Conservation (phyloP, 2,888 invertebrate species). For the Lordiphosa fenestrarum region DNA sequence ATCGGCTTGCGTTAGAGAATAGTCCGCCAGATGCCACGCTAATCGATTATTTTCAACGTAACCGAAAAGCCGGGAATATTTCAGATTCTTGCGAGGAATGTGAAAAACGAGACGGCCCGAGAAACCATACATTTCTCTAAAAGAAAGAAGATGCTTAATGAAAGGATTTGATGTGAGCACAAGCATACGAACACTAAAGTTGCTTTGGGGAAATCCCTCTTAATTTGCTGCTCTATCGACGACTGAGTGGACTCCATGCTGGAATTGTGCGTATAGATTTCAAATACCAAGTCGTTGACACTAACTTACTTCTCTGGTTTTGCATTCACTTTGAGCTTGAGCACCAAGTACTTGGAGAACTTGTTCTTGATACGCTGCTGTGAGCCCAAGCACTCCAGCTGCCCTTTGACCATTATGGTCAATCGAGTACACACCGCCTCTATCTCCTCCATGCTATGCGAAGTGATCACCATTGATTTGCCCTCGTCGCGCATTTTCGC, state of each 20-base stretch:
- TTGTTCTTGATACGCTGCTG: slow-evolving; percentile 87
- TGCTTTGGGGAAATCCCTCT: background rate
- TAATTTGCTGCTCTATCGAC: slow-evolving; percentile 4
- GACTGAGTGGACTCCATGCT: background rate
- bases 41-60: slow-evolving; percentile 5
- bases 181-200: slow-evolving; percentile 5
- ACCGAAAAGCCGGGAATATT: slow-evolving; percentile 8
- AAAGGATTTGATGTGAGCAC: too few species aligned
- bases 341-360: slow-evolving; percentile 79
- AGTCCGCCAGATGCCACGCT: slow-evolving; percentile 9
- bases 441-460: slow-evolving; percentile 91
- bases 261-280: background rate
- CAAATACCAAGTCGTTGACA: background rate
- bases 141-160: background rate
- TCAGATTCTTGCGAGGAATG: slow-evolving; percentile 1
- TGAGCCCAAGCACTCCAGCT: slow-evolving; percentile 86
- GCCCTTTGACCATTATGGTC: slow-evolving; percentile 89
- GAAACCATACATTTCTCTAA: slow-evolving; percentile 17
- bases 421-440: slow-evolving; percentile 88
- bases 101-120: slow-evolving; percentile 6
- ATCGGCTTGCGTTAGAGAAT: slow-evolving; percentile 8
- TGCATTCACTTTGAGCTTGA: slow-evolving; percentile 2
- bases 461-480: slow-evolving; percentile 87
- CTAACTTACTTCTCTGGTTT: slow-evolving; percentile 1
- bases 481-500: slow-evolving; percentile 84